phyloP scores from a whole-genome alignment of 2,888 invertebrate genomes.

The Ophonus ardosiacus region DNA sequence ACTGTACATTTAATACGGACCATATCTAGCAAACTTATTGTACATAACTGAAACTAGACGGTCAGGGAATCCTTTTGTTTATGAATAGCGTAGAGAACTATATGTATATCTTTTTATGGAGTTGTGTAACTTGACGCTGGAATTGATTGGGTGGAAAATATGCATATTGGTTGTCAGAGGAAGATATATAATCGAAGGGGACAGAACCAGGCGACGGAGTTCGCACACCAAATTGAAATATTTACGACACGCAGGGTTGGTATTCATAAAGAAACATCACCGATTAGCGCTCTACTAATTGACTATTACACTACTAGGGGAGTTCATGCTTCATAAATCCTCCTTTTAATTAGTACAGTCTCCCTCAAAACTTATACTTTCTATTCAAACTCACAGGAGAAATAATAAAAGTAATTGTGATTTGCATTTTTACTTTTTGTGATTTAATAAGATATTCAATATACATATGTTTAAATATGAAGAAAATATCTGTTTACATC shows the following conservation, averaged over 20 bases:
- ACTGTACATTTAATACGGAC: no score
- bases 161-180: constrained; percentile 43
- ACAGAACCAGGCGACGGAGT: constrained; percentile 41
- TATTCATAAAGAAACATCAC: constrained; percentile 67
- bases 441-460: no score
- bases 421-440: no score
- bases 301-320: constrained; percentile 69
- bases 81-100: no score
- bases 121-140: neutral
- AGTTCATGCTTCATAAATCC: constrained; percentile 71
- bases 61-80: no score
- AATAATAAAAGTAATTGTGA: no score
- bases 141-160: constrained; percentile 23
- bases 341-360: constrained; percentile 69
- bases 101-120: neutral
- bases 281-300: constrained; percentile 70
- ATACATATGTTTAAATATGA: no score
- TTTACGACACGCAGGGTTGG: constrained; percentile 65
- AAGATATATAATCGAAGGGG: constrained; percentile 37
- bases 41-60: no score
- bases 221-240: constrained; percentile 60
- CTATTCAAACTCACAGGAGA: neutral
- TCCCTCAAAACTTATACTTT: constrained; percentile 64
- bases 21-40: no score
- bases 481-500: no score